These are phyloP conservation scores for Piprites chloris DNA, from an alignment of 2,113 vertebrate species.

Conservation along the genomic window DNA sequence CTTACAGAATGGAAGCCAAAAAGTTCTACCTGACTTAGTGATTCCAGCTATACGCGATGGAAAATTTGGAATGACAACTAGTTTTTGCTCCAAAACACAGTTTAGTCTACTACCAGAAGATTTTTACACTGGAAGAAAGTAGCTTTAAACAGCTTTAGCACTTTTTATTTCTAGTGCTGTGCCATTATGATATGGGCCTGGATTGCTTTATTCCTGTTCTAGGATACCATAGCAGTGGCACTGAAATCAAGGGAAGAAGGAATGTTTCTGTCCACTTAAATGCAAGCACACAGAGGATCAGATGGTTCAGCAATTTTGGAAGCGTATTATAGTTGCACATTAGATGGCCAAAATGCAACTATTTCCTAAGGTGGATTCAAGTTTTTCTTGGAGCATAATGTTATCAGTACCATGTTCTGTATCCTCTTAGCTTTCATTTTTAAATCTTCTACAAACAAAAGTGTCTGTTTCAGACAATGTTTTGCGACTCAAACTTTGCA, in stretches of 20 bases:
- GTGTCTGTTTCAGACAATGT: background rate
- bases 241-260: background rate
- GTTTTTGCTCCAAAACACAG: background rate
- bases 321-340: background rate
- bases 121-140: background rate
- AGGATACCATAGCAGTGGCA: background rate
- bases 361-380: background rate
- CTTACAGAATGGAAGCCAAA: background rate
- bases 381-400: background rate
- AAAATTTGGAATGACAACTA: background rate
- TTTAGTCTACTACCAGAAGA: background rate
- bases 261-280: background rate
- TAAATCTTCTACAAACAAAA: background rate
- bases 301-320: background rate
- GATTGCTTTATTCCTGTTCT: background rate
- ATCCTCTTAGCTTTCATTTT: background rate
- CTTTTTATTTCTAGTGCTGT: background rate
- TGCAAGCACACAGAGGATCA: background rate
- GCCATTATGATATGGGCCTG: background rate
- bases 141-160: background rate
- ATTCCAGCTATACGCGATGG: background rate
- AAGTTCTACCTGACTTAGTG: background rate
- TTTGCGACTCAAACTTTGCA: background rate
- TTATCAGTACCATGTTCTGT: background rate
- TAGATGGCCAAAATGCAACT: background rate